A percentile compares a stretch with the other conserved stretches of the same genome.
phyloP scores from a whole-genome alignment of 2,888 invertebrate species.

The Pterostichus niger region DNA sequence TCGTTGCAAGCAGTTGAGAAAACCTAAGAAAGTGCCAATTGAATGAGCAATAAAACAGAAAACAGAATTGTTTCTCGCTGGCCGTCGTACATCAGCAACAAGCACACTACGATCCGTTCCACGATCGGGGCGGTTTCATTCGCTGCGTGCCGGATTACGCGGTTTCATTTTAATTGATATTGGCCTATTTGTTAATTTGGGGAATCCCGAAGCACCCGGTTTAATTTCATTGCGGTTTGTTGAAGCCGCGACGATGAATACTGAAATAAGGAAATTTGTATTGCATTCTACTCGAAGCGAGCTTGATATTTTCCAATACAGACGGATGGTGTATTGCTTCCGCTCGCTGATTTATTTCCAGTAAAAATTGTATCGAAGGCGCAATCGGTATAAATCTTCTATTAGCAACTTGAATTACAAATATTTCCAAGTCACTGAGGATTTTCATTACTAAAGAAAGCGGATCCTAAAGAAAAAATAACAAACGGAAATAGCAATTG shows the following conservation, averaged over 20 bases:
- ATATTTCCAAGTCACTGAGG: slow-evolving; percentile 23
- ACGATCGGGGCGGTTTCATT: slow-evolving; percentile 21
- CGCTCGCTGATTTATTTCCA: slow-evolving; percentile 14
- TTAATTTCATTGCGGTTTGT: slow-evolving; percentile 63
- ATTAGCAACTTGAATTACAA: slow-evolving; percentile 45
- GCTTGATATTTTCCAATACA: not conserved
- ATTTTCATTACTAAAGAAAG: no score
- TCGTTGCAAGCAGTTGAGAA: slow-evolving; percentile 76
- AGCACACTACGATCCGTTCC: slow-evolving; percentile 25
- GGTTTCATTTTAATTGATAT: slow-evolving; percentile 65
- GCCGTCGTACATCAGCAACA: slow-evolving; percentile 57
- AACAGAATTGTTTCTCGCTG: slow-evolving; percentile 63
- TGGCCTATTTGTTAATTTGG: slow-evolving; percentile 66
- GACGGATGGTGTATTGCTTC: slow-evolving; percentile 24
- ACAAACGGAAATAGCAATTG: no score
- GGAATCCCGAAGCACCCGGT: slow-evolving; percentile 31
- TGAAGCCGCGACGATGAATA: not conserved
- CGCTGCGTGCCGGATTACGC: slow-evolving; percentile 51
- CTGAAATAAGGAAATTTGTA: slow-evolving; percentile 38
- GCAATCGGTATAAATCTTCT: slow-evolving; percentile 17
- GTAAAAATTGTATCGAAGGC: slow-evolving; percentile 12
- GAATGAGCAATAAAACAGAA: slow-evolving; percentile 76
- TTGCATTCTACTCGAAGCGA: slow-evolving; percentile 6
- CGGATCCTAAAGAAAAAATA: no score
- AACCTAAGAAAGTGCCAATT: slow-evolving; percentile 78